Percentiles rank a stretch among this genome's conserved stretches.
phyloP scores from a whole-genome alignment of 1,140 invertebrate species.

The Tyrophagus putrescentiae region DNA sequence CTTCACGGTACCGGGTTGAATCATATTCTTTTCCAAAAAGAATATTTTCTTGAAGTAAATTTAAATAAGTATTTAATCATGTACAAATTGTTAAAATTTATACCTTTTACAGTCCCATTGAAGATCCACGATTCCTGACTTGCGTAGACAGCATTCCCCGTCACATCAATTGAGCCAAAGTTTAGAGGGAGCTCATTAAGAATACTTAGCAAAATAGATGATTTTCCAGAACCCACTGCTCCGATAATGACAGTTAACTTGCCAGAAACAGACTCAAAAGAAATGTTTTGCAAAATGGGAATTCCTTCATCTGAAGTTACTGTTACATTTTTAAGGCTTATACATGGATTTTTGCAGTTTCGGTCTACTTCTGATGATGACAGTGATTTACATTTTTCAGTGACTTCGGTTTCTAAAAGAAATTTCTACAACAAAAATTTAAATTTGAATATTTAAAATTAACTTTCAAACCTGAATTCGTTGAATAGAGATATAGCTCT shows the following conservation, averaged over 20 bases:
- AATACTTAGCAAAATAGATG: conserved; percentile 21
- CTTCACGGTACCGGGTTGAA: conserved; percentile 51
- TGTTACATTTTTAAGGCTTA: no score
- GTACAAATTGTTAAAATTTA: no score
- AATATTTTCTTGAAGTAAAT: conserved; percentile 85
- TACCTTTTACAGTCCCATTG: conserved; percentile 39
- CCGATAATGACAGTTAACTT: conserved; percentile 22
- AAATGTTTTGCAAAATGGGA: conserved; percentile 32
- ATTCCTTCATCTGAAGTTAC: conserved; percentile 53
- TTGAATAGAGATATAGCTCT: no score
- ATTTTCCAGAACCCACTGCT: conserved; percentile 24
- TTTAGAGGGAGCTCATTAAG: conserved; percentile 15
- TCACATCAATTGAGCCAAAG: no score
- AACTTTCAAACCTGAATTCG: no score
- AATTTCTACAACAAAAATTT: conserved; percentile 67
- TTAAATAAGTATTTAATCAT: no score
- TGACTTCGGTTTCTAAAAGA: conserved; percentile 52
- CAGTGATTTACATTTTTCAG: conserved; percentile 44
- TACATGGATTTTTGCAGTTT: no score
- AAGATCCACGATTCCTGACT: conserved; percentile 59
- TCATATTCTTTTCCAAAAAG: conserved; percentile 59
- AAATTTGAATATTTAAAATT: no score
- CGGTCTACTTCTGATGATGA: no score
- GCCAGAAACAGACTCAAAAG: conserved; percentile 27
- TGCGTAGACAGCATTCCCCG: conserved; percentile 24